Conservation (phyloP, 2,113 vertebrate species). For the Sialia sialis region DNA sequence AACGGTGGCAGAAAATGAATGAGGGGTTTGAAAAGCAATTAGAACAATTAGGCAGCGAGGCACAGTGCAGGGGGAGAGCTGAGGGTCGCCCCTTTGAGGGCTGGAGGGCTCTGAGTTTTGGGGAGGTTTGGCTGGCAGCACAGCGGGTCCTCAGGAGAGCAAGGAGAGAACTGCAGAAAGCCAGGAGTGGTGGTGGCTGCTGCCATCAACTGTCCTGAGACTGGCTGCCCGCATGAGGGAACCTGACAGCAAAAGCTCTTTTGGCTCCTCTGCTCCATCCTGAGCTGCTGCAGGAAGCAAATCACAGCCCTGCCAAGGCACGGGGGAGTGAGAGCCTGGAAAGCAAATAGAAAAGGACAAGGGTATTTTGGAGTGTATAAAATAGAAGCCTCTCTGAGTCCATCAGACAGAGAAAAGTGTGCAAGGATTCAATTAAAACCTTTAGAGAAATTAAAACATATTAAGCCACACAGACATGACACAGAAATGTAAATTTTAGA, state of each 20-base stretch:
- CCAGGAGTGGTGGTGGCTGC: not conserved
- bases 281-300: not conserved
- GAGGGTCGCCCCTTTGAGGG: fast-evolving
- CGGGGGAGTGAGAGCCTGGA: not conserved
- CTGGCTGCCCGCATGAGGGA: not conserved
- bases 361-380: too few relatives aligned
- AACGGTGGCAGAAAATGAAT: not conserved
- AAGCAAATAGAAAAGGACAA: not conserved
- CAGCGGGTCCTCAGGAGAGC: not conserved
- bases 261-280: not conserved
- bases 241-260: not conserved
- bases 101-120: not conserved
- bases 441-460: too few relatives aligned
- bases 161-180: not conserved
- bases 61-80: not conserved
- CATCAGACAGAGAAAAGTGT: too few relatives aligned
- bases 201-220: not conserved
- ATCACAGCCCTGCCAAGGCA: not conserved
- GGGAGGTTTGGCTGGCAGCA: not conserved
- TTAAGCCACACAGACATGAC: too few relatives aligned
- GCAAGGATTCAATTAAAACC: too few relatives aligned
- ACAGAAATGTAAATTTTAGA: too few relatives aligned
- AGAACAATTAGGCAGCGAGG: not conserved
- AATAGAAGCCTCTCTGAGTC: too few relatives aligned
- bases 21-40: not conserved